Conservation (phyloP, 2,888 invertebrate genomes). For the Hemicrepidius hirtus region DNA sequence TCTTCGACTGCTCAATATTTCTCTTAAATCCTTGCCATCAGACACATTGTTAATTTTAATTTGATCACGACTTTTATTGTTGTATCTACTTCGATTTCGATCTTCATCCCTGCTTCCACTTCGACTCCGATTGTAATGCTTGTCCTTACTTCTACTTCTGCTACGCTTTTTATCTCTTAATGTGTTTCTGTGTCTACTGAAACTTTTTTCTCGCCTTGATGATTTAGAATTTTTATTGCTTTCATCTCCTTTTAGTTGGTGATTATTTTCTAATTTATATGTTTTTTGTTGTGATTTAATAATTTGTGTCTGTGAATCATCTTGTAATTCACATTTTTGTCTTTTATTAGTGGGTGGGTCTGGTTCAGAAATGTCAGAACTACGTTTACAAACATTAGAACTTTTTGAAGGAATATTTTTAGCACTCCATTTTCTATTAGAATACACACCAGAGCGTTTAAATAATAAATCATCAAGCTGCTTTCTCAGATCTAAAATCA, state of each 20-base stretch:
- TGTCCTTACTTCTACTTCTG: conserved; percentile 2
- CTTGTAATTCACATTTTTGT: neutral
- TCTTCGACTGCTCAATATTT: too few relatives aligned
- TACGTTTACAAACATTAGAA: too few relatives aligned
- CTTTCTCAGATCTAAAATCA: conserved; percentile 70
- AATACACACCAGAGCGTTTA: conserved; percentile 56
- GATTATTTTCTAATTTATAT: too few relatives aligned
- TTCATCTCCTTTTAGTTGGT: neutral
- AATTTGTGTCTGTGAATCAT: neutral
- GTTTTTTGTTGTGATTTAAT: too few relatives aligned
- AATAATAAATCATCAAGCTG: conserved; percentile 68
- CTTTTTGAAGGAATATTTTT: too few relatives aligned
- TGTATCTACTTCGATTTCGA: neutral
- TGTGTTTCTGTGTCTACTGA: neutral
- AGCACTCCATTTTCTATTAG: neutral
- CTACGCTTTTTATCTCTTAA: neutral
- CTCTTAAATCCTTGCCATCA: too few relatives aligned
- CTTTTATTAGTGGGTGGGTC: neutral
- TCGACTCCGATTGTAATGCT: neutral
- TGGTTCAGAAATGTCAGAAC: neutral
- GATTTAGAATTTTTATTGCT: conserved; percentile 4
- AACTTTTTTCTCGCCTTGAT: neutral
- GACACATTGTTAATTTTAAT: neutral
- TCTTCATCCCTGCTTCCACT: neutral
- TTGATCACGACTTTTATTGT: neutral